Percentiles rank a stretch among this genome's conserved stretches.
phyloP scores from a whole-genome alignment of 2,113 vertebrate genomes.

The Lethenteron reissneri region DNA sequence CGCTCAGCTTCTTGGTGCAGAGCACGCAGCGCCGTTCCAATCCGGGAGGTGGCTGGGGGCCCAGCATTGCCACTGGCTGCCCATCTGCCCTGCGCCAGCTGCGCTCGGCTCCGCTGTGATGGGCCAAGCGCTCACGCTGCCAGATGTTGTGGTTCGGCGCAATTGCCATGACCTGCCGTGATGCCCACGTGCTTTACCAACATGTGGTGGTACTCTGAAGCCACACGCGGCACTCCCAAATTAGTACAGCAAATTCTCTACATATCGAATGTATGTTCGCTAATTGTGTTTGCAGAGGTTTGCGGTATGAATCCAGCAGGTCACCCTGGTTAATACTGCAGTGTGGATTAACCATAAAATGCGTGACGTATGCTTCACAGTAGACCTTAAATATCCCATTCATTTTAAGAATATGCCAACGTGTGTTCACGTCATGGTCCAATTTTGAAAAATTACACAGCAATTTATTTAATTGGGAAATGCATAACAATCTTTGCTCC shows the following conservation, averaged over 20 bases:
- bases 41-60: too few relatives aligned
- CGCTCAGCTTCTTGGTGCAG: not conserved
- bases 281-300: not conserved
- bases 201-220: too few relatives aligned
- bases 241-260: not conserved
- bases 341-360: not conserved
- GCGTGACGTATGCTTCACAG: not conserved
- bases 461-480: too few relatives aligned
- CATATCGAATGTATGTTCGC: not conserved
- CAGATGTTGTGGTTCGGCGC: conserved; percentile 57
- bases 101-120: conserved; percentile 59
- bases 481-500: too few relatives aligned
- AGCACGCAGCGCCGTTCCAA: not conserved
- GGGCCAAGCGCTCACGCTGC: conserved; percentile 44
- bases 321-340: not conserved
- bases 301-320: not conserved
- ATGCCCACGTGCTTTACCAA: too few relatives aligned
- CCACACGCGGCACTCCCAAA: not conserved
- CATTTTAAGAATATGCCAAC: too few relatives aligned
- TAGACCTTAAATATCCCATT: too few relatives aligned
- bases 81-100: conserved; percentile 20
- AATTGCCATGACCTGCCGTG: conserved; percentile 64
- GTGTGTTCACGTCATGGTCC: too few relatives aligned
- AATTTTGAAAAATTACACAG: too few relatives aligned
- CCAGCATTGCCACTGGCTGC: not conserved